A percentile compares a stretch with the other conserved stretches of the same genome.
Conservation (phyloP, 1,140 invertebrate genomes). For the Tetranychus urticae region DNA sequence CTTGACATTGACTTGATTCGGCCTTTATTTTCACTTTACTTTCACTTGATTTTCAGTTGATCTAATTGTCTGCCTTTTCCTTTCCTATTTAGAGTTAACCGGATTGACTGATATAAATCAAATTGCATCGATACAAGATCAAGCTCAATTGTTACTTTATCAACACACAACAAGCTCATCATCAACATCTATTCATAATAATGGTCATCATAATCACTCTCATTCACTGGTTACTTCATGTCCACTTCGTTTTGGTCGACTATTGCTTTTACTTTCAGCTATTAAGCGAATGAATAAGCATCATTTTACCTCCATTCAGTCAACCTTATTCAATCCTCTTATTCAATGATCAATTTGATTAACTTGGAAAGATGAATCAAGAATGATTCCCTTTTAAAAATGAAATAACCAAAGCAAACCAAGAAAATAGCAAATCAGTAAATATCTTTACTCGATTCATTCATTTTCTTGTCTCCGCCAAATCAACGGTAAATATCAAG, state of each 20-base stretch:
- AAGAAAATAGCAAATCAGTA: no score
- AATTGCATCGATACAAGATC: slow-evolving; percentile 1
- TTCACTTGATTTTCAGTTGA: no score
- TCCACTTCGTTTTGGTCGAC: slow-evolving; percentile 6
- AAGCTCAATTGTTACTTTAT: slow-evolving; percentile 3
- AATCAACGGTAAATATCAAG: no score
- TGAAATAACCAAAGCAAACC: no score
- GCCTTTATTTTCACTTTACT: no score
- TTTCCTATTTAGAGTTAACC: background rate
- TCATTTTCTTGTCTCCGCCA: no score
- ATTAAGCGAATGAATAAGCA: slow-evolving; percentile 3
- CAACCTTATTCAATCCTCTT: slow-evolving; percentile 3
- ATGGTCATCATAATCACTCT: background rate
- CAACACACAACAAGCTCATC: background rate
- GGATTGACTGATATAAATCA: background rate
- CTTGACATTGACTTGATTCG: no score
- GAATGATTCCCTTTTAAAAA: no score
- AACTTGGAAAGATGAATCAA: no score
- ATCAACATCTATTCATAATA: background rate
- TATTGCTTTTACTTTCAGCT: slow-evolving; percentile 3
- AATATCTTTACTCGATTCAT: no score
- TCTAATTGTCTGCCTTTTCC: no score
- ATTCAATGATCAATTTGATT: background rate
- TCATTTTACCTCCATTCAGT: slow-evolving; percentile 8
- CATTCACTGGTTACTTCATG: background rate